A percentile compares a stretch with the other conserved stretches of the same genome.
phyloP scores from a whole-genome alignment of 2,888 invertebrate genomes.

The Subacronicta megacephala region DNA sequence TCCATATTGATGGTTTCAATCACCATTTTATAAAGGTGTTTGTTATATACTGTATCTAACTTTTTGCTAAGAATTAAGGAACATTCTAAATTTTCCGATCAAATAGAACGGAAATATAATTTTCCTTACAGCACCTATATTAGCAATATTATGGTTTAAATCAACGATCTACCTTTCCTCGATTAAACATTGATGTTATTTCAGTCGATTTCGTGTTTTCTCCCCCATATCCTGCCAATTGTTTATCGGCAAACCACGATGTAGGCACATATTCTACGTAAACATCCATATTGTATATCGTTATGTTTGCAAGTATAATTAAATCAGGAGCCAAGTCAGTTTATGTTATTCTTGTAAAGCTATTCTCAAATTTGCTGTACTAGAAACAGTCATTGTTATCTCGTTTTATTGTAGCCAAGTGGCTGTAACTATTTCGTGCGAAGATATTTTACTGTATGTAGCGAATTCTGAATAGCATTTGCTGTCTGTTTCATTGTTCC shows the following conservation, averaged over 20 bases:
- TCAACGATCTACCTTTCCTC: slow-evolving; percentile 9
- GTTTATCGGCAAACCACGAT: slow-evolving; percentile 48
- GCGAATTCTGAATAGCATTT: neutral
- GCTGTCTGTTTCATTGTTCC: slow-evolving; percentile 13
- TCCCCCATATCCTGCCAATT: slow-evolving; percentile 56
- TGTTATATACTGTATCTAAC: too few relatives aligned
- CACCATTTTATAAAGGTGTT: too few relatives aligned
- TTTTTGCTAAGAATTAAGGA: neutral
- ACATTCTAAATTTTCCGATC: neutral
- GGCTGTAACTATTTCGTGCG: slow-evolving; percentile 8
- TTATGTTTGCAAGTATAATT: slow-evolving; percentile 50
- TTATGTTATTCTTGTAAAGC: slow-evolving; percentile 41
- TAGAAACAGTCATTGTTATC: slow-evolving; percentile 38
- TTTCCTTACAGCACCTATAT: slow-evolving; percentile 1
- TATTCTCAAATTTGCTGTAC: slow-evolving; percentile 40
- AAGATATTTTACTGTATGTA: slow-evolving; percentile 17
- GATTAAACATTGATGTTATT: slow-evolving; percentile 37
- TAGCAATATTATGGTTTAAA: slow-evolving; percentile 14
- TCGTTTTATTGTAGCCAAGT: slow-evolving; percentile 27
- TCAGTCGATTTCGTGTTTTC: slow-evolving; percentile 53
- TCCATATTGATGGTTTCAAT: too few relatives aligned
- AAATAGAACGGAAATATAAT: neutral
- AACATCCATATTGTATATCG: slow-evolving; percentile 48
- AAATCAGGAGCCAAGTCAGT: slow-evolving; percentile 42
- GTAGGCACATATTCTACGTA: slow-evolving; percentile 50